Percentiles rank a stretch among this genome's conserved stretches.
These are phyloP conservation scores for Machaerirhynchus nigripectus DNA, from an alignment of 2,113 vertebrate species.

Conservation along the genomic window DNA sequence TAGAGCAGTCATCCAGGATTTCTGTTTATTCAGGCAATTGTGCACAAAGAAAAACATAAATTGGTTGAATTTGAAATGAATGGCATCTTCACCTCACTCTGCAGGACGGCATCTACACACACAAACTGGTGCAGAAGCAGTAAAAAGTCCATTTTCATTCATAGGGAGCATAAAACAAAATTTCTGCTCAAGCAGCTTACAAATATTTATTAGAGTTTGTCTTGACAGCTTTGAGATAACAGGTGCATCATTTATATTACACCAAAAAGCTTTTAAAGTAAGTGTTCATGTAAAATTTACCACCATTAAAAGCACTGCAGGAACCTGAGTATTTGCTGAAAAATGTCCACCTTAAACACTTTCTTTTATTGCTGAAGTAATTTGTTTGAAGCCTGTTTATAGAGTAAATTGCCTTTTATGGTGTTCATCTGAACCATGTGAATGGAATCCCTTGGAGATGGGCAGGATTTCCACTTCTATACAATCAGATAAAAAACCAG, in stretches of 20 bases:
- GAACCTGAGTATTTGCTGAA: slow-evolving; percentile 63
- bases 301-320: slow-evolving; percentile 66
- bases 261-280: slow-evolving; percentile 71
- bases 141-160: slow-evolving; percentile 52
- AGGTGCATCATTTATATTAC: slow-evolving; percentile 69
- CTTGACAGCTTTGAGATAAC: slow-evolving; percentile 66
- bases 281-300: slow-evolving; percentile 73
- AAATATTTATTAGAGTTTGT: slow-evolving; percentile 66
- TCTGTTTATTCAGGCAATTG: slow-evolving; percentile 74
- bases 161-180: slow-evolving; percentile 49
- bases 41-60: slow-evolving; percentile 7
- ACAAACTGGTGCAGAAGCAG: slow-evolving; percentile 2
- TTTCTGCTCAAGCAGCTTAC: slow-evolving; percentile 40
- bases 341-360: slow-evolving; percentile 61
- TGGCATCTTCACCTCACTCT: background rate
- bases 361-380: slow-evolving; percentile 52
- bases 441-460: background rate
- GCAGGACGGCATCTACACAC: slow-evolving; percentile 26
- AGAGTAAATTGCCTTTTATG: slow-evolving; percentile 49
- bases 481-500: background rate
- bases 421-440: slow-evolving; percentile 18
- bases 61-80: background rate
- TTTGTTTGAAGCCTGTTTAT: slow-evolving; percentile 61
- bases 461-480: background rate
- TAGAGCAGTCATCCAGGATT: slow-evolving; percentile 94